phyloP scores from a whole-genome alignment of 2,888 invertebrate genomes.

The Watsonalla binaria region DNA sequence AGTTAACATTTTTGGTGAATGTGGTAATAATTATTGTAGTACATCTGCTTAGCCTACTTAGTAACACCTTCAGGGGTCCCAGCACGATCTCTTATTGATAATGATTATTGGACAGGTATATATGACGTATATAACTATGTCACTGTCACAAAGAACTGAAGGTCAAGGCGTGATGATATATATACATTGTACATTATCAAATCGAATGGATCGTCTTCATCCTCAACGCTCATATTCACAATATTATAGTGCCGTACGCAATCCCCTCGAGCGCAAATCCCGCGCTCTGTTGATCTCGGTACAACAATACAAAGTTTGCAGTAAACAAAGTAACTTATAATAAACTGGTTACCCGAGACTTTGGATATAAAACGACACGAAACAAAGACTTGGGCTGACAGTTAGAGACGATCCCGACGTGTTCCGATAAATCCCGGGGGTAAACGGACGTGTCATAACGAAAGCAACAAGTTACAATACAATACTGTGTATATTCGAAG shows the following conservation, averaged over 20 bases:
- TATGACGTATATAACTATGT: too few species aligned
- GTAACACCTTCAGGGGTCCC: too few species aligned
- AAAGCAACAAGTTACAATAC: constrained; percentile 34
- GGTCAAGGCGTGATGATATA: too few species aligned
- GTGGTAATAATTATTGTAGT: too few species aligned
- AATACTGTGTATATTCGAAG: constrained; percentile 8
- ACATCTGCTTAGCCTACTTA: too few species aligned
- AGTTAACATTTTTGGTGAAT: too few species aligned
- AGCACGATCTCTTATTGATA: too few species aligned
- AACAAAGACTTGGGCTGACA: constrained; percentile 16
- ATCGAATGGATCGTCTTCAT: too few species aligned
- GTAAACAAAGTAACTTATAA: constrained; percentile 1
- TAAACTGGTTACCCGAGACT: not conserved
- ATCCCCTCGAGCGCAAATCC: not conserved
- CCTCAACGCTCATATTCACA: too few species aligned
- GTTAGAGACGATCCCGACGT: constrained; percentile 20
- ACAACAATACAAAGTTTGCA: not conserved
- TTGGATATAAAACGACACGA: constrained; percentile 3
- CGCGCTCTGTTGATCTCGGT: not conserved
- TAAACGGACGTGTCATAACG: constrained; percentile 17
- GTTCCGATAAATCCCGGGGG: constrained; percentile 19
- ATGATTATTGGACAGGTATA: too few species aligned
- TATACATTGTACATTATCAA: too few species aligned
- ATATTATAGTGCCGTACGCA: not conserved
- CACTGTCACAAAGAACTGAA: too few species aligned